phyloP scores from a whole-genome alignment of 2,888 invertebrate species.

The Lasioglossum leucozonium region DNA sequence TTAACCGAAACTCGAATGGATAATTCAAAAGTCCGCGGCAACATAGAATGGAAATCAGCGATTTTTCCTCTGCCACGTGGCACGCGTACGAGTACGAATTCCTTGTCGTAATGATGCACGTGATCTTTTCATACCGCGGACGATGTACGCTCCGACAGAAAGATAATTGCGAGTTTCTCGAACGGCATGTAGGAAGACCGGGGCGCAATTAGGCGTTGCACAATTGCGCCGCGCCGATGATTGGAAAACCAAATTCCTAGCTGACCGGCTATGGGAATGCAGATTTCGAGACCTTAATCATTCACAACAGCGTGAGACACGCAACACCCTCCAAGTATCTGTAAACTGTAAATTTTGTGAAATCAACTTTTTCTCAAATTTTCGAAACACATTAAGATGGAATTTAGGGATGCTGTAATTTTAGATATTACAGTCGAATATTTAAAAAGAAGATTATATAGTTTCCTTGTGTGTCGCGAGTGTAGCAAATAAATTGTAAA shows the following conservation, averaged over 20 bases:
- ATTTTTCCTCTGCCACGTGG: slow-evolving; percentile 31
- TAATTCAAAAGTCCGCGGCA: slow-evolving; percentile 6
- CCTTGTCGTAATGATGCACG: slow-evolving; percentile 67
- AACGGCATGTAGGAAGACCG: slow-evolving; percentile 26
- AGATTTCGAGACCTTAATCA: slow-evolving; percentile 9
- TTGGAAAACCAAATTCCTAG: slow-evolving; percentile 64
- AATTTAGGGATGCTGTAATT: no score
- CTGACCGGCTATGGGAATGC: slow-evolving; percentile 13
- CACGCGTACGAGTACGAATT: slow-evolving; percentile 33
- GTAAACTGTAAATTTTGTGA: no score
- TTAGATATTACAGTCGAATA: no score
- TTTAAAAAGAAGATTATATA: no score
- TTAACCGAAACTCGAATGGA: slow-evolving; percentile 30
- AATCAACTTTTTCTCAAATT: no score
- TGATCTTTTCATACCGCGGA: slow-evolving; percentile 62
- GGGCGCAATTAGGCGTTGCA: slow-evolving; percentile 71
- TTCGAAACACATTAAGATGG: no score
- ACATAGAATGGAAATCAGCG: slow-evolving; percentile 32
- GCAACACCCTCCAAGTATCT: no score
- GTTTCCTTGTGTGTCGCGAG: no score
- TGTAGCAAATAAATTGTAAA: not conserved
- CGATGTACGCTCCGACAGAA: slow-evolving; percentile 39
- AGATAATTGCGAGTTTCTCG: slow-evolving; percentile 68
- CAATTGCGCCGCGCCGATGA: slow-evolving; percentile 68
- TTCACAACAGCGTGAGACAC: no score